Evolutionary conservation across 2,797 vertebrate species (phyloP).

Genomic region (Microtus californicus): DNA sequence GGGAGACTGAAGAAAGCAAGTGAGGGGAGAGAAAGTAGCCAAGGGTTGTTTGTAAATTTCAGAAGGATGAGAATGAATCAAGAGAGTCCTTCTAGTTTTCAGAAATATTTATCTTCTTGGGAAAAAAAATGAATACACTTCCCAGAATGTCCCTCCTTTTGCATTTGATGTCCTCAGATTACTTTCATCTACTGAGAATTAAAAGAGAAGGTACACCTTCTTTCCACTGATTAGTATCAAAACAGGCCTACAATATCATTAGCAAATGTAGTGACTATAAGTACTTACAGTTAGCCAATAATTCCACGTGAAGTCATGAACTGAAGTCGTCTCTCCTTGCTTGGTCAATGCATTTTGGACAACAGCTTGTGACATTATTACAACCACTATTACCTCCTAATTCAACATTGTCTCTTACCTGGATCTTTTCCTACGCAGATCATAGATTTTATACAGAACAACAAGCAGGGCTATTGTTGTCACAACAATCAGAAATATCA

Average conservation of each 20-base stretch:
- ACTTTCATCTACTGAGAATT: not conserved
- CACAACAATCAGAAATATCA: constrained; percentile 93
- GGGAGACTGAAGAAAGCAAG: not conserved
- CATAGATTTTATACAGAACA: constrained; percentile 95
- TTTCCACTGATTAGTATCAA: not conserved
- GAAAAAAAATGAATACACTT: not conserved
- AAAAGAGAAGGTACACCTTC: not conserved
- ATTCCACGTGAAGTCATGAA: not conserved
- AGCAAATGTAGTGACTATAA: not conserved
- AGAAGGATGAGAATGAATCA: not conserved
- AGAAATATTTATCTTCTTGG: not conserved
- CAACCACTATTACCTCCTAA: not conserved
- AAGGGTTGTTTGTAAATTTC: not conserved
- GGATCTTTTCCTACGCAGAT: constrained; percentile 88
- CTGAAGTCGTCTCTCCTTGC: no score
- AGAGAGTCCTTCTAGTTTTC: not conserved
- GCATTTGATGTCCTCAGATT: not conserved
- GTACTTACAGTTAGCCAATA: not conserved
- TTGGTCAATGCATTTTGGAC: no score
- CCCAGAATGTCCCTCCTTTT: not conserved
- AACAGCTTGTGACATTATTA: accelerated
- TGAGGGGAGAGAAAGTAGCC: no score
- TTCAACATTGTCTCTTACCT: constrained; percentile 86
- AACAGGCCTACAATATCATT: not conserved
- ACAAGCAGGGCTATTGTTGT: constrained; percentile 92